These are phyloP conservation scores for Lepetodrilus schrolli DNA, from an alignment of 2,888 invertebrate species.

Conservation along the genomic window DNA sequence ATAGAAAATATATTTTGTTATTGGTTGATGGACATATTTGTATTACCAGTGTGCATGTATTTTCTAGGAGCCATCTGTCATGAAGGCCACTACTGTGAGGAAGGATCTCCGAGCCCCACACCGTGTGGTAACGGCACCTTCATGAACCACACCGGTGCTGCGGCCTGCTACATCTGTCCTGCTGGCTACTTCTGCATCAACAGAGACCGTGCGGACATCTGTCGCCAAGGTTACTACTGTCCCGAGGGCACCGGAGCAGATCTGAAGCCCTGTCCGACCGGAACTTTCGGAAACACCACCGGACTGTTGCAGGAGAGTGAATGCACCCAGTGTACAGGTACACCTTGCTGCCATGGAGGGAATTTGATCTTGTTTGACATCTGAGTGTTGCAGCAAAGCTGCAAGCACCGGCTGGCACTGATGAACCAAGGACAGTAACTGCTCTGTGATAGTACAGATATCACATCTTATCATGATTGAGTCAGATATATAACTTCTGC, in stretches of 20 bases:
- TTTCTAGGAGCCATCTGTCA: constrained; percentile 68
- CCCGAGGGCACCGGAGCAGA: constrained; percentile 71
- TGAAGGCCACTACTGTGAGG: constrained; percentile 65
- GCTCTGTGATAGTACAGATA: too few species aligned
- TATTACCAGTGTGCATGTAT: too few species aligned
- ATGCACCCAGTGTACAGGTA: constrained; percentile 71
- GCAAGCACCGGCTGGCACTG: too few species aligned
- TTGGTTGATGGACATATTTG: too few species aligned
- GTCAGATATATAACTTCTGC: too few species aligned
- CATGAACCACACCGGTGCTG: constrained; percentile 71
- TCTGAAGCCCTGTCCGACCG: constrained; percentile 66
- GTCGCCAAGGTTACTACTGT: constrained; percentile 70
- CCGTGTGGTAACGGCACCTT: constrained; percentile 70
- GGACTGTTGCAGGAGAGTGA: constrained; percentile 60
- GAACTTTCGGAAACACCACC: constrained; percentile 68
- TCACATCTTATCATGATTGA: too few species aligned
- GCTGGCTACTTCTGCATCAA: constrained; percentile 70
- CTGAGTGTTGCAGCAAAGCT: too few species aligned
- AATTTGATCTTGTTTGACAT: too few species aligned
- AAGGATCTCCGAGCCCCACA: constrained; percentile 57
- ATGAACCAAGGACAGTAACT: too few species aligned
- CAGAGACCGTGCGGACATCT: constrained; percentile 66
- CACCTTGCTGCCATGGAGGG: too few species aligned
- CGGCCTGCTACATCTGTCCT: constrained; percentile 67
- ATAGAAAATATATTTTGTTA: too few species aligned